A percentile compares a stretch with the other conserved stretches of the same genome.
phyloP scores from a whole-genome alignment of 2,113 vertebrate genomes.

The Hirundichthys speculiger region DNA sequence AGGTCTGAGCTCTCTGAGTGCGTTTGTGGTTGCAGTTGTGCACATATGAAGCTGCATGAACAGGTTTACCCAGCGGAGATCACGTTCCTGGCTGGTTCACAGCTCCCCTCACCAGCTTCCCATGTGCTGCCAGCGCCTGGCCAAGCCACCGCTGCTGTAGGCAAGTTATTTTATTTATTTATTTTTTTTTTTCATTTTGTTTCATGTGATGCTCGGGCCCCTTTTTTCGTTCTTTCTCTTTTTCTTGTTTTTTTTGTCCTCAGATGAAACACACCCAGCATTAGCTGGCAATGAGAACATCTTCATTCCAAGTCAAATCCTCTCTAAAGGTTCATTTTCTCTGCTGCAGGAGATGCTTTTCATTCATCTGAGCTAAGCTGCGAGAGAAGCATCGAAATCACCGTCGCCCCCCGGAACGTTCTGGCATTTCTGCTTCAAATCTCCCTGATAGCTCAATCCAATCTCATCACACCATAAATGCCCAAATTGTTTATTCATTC shows the following conservation, averaged over 20 bases:
- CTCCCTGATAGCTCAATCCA: no score
- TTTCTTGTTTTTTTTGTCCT: slow-evolving; percentile 15
- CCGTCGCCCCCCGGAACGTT: no score
- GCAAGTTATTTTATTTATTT: no score
- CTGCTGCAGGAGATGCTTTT: neutral
- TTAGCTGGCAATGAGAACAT: slow-evolving; percentile 23
- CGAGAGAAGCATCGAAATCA: slow-evolving; percentile 1
- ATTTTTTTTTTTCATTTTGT: neutral
- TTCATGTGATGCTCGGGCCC: no score
- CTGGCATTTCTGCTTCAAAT: no score
- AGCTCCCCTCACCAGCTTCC: slow-evolving; percentile 31
- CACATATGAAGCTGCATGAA: slow-evolving; percentile 1
- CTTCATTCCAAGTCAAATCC: slow-evolving; percentile 35
- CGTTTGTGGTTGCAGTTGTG: no score
- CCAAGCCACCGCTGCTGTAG: slow-evolving; percentile 8
- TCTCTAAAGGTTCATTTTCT: slow-evolving; percentile 9
- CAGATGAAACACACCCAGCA: slow-evolving; percentile 24
- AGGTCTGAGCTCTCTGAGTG: no score
- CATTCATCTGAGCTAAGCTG: slow-evolving; percentile 12
- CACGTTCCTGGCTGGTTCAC: slow-evolving; percentile 30
- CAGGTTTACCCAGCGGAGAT: slow-evolving; percentile 32
- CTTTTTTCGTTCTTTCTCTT: neutral
- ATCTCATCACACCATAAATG: slow-evolving; percentile 2
- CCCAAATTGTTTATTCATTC: slow-evolving; percentile 4
- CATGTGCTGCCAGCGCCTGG: slow-evolving; percentile 15